phyloP scores from a whole-genome alignment of 2,113 vertebrate genomes.

The Halcyon malimbica region DNA sequence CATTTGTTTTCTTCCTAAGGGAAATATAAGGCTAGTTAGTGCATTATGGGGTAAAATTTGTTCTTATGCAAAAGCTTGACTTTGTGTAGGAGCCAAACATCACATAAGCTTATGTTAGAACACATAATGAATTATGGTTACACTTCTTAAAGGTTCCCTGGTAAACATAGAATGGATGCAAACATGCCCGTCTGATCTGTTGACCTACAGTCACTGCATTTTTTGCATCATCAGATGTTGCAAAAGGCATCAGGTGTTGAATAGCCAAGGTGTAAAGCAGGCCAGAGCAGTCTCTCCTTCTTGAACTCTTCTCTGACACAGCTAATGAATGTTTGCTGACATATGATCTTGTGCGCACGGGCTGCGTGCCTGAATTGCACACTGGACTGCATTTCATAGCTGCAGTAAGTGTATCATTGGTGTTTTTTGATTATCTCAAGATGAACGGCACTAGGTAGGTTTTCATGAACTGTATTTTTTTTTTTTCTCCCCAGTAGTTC shows the following conservation, averaged over 20 bases:
- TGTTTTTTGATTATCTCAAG: neutral
- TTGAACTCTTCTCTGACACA: neutral
- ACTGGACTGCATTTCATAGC: neutral
- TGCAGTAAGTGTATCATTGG: neutral
- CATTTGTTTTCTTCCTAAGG: constrained; percentile 36
- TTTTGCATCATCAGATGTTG: neutral
- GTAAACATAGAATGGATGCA: neutral
- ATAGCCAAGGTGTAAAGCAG: neutral
- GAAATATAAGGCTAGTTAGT: constrained; percentile 12
- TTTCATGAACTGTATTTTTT: neutral
- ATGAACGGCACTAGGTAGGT: neutral
- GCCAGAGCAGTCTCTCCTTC: neutral
- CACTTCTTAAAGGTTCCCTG: neutral
- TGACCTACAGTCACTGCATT: neutral
- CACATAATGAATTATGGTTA: neutral
- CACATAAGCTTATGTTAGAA: neutral
- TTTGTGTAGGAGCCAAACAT: neutral
- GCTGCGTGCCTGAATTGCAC: neutral
- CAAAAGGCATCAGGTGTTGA: neutral
- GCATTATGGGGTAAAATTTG: neutral
- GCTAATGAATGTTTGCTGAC: neutral
- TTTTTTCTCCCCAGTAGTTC: neutral
- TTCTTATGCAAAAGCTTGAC: neutral
- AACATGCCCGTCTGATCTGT: neutral
- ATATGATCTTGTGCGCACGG: rapidly evolving